A percentile compares a stretch with the other conserved stretches of the same genome.
Conservation (phyloP, 2,113 vertebrate species). For the Aepyceros melampus region DNA sequence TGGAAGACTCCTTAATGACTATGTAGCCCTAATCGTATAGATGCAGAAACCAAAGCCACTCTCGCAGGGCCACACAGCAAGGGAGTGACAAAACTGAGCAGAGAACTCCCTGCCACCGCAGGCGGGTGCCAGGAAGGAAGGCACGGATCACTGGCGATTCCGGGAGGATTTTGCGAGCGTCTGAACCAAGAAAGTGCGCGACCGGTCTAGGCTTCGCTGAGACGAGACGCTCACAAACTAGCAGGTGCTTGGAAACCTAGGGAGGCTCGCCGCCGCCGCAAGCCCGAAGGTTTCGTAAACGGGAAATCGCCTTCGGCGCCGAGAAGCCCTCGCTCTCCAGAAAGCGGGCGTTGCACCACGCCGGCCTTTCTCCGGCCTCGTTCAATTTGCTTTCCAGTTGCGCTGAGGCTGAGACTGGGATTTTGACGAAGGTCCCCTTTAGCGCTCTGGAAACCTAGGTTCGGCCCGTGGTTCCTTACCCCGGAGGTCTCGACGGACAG, state of each 20-base stretch:
- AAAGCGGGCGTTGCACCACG: fast-evolving
- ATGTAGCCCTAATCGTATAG: not conserved
- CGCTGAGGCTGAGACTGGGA: not conserved
- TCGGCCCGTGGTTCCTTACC: not conserved
- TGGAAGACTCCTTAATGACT: not conserved
- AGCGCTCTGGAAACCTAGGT: not conserved
- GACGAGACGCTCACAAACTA: not conserved
- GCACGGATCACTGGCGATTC: fast-evolving
- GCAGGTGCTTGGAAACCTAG: not conserved
- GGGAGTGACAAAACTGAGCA: fast-evolving
- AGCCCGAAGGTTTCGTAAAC: not conserved
- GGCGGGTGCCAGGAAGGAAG: not conserved
- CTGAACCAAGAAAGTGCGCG: not conserved
- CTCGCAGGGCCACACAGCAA: not conserved
- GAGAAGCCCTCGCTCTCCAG: not conserved
- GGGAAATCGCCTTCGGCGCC: not conserved
- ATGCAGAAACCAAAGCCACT: not conserved
- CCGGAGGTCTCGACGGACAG: not conserved
- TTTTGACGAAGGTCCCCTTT: not conserved
- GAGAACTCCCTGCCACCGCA: fast-evolving
- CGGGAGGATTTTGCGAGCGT: not conserved
- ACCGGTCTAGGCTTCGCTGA: not conserved
- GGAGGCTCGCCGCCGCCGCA: fast-evolving
- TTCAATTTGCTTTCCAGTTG: not conserved
- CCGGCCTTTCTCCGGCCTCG: fast-evolving